Base-by-base conservation (phyloP, 2,113 vertebrate genomes). In the Datnioides undecimradiatus region DNA sequence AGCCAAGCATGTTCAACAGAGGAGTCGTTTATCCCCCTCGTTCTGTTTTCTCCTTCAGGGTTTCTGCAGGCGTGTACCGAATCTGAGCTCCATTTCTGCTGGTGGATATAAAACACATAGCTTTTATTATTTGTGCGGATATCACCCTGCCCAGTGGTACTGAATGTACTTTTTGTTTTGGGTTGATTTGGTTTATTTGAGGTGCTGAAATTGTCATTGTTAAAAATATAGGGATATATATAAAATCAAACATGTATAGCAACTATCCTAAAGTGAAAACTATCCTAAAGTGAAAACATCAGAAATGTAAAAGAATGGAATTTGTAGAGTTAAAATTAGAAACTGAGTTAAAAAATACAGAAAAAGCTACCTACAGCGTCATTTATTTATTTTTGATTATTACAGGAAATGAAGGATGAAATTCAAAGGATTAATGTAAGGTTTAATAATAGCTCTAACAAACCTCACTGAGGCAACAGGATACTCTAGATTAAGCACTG, bases 1-100 rank as follows among this genome's bases (percentile, higher is more conserved):
- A 91, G 31, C 46, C 67, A 27, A 66, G 57, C 83, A 58, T 88
- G 86, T 83, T 85, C 69, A 67, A 36, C 79, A 65, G 65, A 73
- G 55, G 60, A 74, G n/a, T 86, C 59, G 7, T 57, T 82, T 88
- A 73, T 86, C 71, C 54, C 41, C 21, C 38, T 79, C 27, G 58
- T 45, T 57, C 71, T 54, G 21, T 79, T 74, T 86, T 78, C 45
- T 62, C 59, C 76, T 36, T n/a, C 59, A 21, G 73, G 10, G 25
- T 60, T 83, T 55, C 69, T 78, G 43, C 48, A 12, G 73, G 41
- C 38, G 1, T 16, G 33, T 36, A n/a, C 67, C 25, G 31, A 78
- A 81, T 80, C 76, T 66, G 33, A 82, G 31, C 25, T 40, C 25
- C 34, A 55, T 64, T 80, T 69, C 31, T 58, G 36, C 16, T 17